phyloP scores from a whole-genome alignment of 2,797 vertebrate genomes.

The Mormyrus proboscirostris region DNA sequence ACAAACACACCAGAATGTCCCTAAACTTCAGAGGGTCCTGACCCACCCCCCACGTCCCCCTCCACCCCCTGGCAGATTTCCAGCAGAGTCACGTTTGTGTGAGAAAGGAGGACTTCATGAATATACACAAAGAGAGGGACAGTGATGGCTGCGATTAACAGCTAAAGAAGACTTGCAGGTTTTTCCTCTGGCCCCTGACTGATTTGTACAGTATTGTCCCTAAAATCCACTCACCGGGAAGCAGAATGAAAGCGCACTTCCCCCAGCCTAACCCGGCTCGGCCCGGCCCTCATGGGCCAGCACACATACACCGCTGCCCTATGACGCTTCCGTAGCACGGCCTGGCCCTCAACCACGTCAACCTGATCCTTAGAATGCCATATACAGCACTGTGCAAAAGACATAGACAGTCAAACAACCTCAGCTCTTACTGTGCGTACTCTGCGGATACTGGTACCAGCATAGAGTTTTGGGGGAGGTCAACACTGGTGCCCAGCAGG shows the following conservation, averaged over 20 bases:
- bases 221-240: neutral
- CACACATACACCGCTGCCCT: neutral
- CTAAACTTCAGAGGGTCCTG: constrained; percentile 4
- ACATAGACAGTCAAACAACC: neutral
- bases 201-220: neutral
- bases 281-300: neutral
- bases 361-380: neutral
- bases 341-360: neutral
- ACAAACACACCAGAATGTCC: constrained; percentile 6
- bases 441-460: neutral
- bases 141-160: neutral
- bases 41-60: neutral
- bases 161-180: neutral
- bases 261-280: neutral
- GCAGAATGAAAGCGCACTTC: neutral
- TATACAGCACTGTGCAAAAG: neutral
- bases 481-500: constrained; percentile 11
- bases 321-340: neutral
- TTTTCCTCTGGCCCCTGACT: neutral
- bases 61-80: constrained; percentile 18
- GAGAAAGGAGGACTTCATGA: constrained; percentile 42
- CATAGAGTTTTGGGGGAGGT: neutral
- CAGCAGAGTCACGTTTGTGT: constrained; percentile 31
- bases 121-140: constrained; percentile 33
- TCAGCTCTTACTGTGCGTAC: neutral